Base-by-base conservation (phyloP, 1,140 invertebrate species). In the Bombus sibiricus region DNA sequence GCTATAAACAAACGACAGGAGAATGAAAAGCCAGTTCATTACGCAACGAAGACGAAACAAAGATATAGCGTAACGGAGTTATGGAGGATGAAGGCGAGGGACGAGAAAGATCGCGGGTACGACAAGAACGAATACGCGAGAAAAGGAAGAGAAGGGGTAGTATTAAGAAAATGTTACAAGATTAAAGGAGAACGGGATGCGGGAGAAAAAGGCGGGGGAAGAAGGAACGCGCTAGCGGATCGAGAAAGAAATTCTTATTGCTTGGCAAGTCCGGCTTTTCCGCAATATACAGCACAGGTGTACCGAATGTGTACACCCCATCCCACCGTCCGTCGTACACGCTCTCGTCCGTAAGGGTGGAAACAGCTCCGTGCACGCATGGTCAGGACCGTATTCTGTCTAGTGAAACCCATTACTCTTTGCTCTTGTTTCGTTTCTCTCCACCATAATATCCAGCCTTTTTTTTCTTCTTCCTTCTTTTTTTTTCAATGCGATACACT, bases 281-380 rank as follows among this genome's bases (percentile, higher is more conserved):
- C 93, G 94, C 93, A 95, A 95, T 95, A 95, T 94, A 94, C 93
- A 92, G 92, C 93, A 91, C 94, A 95, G 94, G 93, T 95, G 94
- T 93, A 93, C 93, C 92, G 87, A 95, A 94, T 95, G 93, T 93
- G 90, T 92, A 85, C 85, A 83, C 85, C 88, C 90, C 64, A 66
- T 62, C 76, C 71, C 76, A 41, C 83, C 77, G 68, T 41, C 41
- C 57, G 25, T 84, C 77, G 47, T 81, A 74, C 88, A 68, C 80
- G 53, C 75, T 80, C 76, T 78, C 84, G 72, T 88, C 86, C 88
- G 78, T 72, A 83, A 90, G 89, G 87, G 88, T 89, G 82, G 85
- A 90, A 90, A 87, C 84, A 84, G 76, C 88, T 81, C 71, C 73
- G 79, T 80, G 86, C 85, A 92, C 91, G 89, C 90, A 89, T 88